phyloP scores from a whole-genome alignment of 2,888 invertebrate species.

The Athalia cordata region DNA sequence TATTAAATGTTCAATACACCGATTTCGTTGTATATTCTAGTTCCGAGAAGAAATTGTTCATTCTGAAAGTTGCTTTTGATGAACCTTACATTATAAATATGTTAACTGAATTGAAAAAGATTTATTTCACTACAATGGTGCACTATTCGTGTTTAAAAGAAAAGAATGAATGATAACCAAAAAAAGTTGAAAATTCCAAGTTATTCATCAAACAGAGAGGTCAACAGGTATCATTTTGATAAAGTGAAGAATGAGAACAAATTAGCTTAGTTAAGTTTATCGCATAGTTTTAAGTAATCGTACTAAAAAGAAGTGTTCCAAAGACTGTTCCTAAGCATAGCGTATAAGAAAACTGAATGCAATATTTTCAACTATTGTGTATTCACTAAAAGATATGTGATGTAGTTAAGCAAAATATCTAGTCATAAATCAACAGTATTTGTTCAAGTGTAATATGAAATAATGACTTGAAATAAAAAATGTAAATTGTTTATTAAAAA shows the following conservation, averaged over 20 bases:
- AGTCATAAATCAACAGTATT: slow-evolving; percentile 16
- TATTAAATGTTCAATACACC: slow-evolving; percentile 1
- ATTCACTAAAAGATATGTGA: background rate
- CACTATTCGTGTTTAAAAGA: slow-evolving; percentile 1
- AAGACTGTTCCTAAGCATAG: background rate
- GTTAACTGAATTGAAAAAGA: background rate
- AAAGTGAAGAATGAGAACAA: background rate
- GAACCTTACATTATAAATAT: background rate
- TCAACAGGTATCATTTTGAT: slow-evolving; percentile 16
- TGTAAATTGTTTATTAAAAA: too few species aligned
- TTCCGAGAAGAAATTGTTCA: slow-evolving; percentile 1
- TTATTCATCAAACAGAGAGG: slow-evolving; percentile 11
- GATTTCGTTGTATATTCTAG: slow-evolving; percentile 13
- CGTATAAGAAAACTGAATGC: background rate
- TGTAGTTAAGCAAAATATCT: slow-evolving; percentile 4
- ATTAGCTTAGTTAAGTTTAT: slow-evolving; percentile 1
- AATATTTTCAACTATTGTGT: slow-evolving; percentile 6
- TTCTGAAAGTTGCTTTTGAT: background rate
- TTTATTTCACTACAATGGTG: slow-evolving; percentile 14
- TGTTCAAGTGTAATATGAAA: slow-evolving; percentile 3
- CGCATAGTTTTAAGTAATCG: slow-evolving; percentile 8
- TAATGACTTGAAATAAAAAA: background rate
- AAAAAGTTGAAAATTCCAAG: slow-evolving; percentile 15
- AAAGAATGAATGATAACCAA: background rate
- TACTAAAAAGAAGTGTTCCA: slow-evolving; percentile 3